phyloP scores from a whole-genome alignment of 2,888 invertebrate species.

The Spialia ferax region DNA sequence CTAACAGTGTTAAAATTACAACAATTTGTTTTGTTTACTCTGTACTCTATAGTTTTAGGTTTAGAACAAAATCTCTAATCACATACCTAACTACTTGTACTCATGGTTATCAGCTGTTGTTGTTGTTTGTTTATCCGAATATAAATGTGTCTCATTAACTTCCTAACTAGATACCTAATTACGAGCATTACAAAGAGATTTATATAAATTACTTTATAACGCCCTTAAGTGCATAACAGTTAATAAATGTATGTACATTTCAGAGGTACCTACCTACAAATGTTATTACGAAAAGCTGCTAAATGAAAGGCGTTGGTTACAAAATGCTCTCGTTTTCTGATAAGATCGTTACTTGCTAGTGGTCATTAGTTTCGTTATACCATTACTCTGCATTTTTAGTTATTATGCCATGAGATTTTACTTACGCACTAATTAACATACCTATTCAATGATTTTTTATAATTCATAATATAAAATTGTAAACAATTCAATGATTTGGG shows the following conservation, averaged over 20 bases:
- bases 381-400: background rate
- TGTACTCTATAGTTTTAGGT: too few relatives aligned
- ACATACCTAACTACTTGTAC: too few relatives aligned
- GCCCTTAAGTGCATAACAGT: conserved; percentile 1
- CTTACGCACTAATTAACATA: too few relatives aligned
- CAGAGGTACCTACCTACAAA: background rate
- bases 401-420: background rate
- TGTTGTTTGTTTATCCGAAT: too few relatives aligned
- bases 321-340: conserved; percentile 28
- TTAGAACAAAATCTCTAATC: too few relatives aligned
- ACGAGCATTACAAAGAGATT: conserved; percentile 19
- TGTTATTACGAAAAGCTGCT: conserved; percentile 15
- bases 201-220: conserved; percentile 19
- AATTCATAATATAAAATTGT: too few relatives aligned
- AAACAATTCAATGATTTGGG: too few relatives aligned
- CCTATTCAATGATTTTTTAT: too few relatives aligned
- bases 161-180: background rate
- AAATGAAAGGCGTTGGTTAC: conserved; percentile 28
- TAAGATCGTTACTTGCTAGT: conserved; percentile 17
- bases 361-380: background rate
- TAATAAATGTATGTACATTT: conserved; percentile 6
- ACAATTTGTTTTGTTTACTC: too few relatives aligned
- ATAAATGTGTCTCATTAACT: too few relatives aligned
- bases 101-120: too few relatives aligned
- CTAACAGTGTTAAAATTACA: too few relatives aligned